Base-by-base conservation (phyloP, 2,888 invertebrate species). In the Mystacides longicornis region DNA sequence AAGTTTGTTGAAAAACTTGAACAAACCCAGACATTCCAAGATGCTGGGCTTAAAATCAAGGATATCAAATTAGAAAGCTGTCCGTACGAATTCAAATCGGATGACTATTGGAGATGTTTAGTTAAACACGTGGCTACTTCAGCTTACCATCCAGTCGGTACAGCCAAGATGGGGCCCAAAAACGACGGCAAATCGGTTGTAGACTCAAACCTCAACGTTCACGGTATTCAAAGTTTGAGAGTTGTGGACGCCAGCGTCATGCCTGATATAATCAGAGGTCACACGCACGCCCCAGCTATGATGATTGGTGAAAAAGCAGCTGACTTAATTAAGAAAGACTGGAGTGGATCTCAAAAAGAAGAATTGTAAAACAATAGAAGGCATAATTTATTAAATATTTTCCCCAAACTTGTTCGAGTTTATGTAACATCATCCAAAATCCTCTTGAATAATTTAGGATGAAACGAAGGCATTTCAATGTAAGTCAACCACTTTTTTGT, bases 281-380 rank as follows among this genome's bases (percentile, higher is more conserved):
- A 82, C 62, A 81, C 80, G 0, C 79, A 81, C 67, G 81, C 80
- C 0, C 87, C 91, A 0, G 81, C 83, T 0, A 85, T 92, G 16
- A 92, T 92, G 91, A 87, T 90, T 63, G 89, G 87, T 2, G 90
- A 90, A 68, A 89, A 67, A 86, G 86, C 81, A 5, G 75, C 85
- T 0, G 86, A 87, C 65, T 74, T 86, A 72, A 83, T 87, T 45
- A 85, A 85, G 68, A 67, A 81, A 64, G 74, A 74, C 56, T 76
- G 75, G 75, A 7, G 14, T 14, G 3, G 5, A 19, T 19, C 21
- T 7, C 18, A 19, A 16, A 21, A 45, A 45, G 45, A 45, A 14
- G 21, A 45, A 45, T 19, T 37, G 37, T 37, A 37, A 27, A 14
- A 16, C n/a, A n/a, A n/a, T n/a, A n/a, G n/a, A n/a, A n/a, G n/a